Conservation (phyloP, 2,113 vertebrate species). For the Callospermophilus lateralis region DNA sequence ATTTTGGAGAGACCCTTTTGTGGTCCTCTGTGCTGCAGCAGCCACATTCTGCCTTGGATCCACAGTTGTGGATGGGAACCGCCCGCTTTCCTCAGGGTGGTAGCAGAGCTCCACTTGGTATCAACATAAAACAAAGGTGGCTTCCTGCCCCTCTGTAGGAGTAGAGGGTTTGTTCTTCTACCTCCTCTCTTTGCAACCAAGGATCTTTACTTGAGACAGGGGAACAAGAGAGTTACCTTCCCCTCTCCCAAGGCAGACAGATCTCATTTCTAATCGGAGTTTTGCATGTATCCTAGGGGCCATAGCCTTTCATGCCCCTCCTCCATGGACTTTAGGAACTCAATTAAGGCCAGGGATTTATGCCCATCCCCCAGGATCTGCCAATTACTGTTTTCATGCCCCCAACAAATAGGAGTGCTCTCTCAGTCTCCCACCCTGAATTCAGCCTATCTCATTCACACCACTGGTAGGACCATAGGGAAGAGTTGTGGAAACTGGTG, state of each 20-base stretch:
- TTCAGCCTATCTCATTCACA: background rate
- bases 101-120: background rate
- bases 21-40: background rate
- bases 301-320: background rate
- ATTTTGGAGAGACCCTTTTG: background rate
- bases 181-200: background rate
- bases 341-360: background rate
- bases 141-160: background rate
- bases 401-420: background rate
- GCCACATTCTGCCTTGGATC: background rate
- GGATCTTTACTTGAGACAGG: background rate
- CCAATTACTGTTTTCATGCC: background rate
- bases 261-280: background rate
- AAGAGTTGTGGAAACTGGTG: background rate
- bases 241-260: background rate
- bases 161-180: background rate
- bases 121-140: background rate
- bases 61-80: background rate
- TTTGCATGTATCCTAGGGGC: background rate
- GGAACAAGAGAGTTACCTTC: background rate
- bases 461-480: background rate
- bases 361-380: background rate
- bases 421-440: background rate
- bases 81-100: rapidly evolving
- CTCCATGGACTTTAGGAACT: background rate